A percentile compares a stretch with the other conserved stretches of the same genome.
Evolutionary conservation across 2,888 invertebrate genomes (phyloP).

Genomic region (Megalurothrips usitatus): DNA sequence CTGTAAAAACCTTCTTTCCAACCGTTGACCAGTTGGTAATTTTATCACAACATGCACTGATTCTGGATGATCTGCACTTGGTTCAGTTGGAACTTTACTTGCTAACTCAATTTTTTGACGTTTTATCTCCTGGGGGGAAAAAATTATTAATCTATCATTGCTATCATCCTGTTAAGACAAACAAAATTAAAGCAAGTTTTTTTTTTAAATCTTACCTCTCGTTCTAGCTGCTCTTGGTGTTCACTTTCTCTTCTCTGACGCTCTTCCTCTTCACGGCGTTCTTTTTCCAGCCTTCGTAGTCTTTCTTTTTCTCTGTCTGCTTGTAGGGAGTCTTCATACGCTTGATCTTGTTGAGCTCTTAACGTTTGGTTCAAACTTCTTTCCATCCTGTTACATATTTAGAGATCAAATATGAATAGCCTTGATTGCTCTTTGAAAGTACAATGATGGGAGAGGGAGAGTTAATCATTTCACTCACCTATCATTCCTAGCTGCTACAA

Average conservation of each 20-base stretch:
- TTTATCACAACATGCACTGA: slow-evolving; percentile 84
- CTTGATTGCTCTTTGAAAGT: slow-evolving; percentile 7
- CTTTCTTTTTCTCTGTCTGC: slow-evolving; percentile 95
- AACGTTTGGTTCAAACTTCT: slow-evolving; percentile 80
- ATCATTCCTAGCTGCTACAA: slow-evolving; percentile 82
- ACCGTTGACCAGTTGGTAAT: slow-evolving; percentile 80
- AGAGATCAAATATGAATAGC: slow-evolving; percentile 7
- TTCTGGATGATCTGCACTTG: slow-evolving; percentile 61
- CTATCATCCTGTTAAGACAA: background rate
- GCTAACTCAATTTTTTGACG: slow-evolving; percentile 63
- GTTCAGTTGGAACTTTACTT: slow-evolving; percentile 67
- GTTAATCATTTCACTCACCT: slow-evolving; percentile 51
- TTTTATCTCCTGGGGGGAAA: slow-evolving; percentile 53
- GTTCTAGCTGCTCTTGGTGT: slow-evolving; percentile 49
- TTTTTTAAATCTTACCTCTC: slow-evolving; percentile 42
- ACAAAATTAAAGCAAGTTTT: background rate
- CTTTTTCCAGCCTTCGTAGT: slow-evolving; percentile 53
- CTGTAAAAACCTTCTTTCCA: slow-evolving; percentile 81
- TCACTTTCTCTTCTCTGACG: slow-evolving; percentile 52
- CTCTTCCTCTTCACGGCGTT: slow-evolving; percentile 50
- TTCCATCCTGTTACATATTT: slow-evolving; percentile 56
- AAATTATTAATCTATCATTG: slow-evolving; percentile 27
- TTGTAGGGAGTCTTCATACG: slow-evolving; percentile 82
- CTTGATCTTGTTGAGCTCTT: slow-evolving; percentile 88
- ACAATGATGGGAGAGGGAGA: slow-evolving; percentile 31